Percentiles rank a stretch among this genome's conserved stretches.
Conservation (phyloP, 92 coral and sea anemone species). For the Metridium senile region DNA sequence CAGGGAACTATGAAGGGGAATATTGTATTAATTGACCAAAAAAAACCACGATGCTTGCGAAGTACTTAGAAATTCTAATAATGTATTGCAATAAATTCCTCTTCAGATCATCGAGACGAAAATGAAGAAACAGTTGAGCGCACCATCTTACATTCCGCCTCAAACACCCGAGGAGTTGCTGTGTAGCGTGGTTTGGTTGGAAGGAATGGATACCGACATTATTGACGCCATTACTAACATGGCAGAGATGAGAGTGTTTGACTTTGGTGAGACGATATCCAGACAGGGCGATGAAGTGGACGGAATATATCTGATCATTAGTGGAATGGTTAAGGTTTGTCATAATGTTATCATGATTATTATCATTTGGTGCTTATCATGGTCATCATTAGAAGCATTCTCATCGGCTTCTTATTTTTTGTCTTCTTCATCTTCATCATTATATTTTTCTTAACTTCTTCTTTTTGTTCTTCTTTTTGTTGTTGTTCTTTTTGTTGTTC, state of each 20-base stretch:
- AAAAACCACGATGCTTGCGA: no score
- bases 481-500: no score
- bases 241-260: conserved; percentile 82
- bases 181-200: conserved; percentile 94
- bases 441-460: no score
- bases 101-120: conserved; percentile 86
- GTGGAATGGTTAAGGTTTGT: conserved; percentile 95
- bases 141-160: conserved; percentile 91
- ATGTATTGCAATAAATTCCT: no score
- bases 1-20: no score
- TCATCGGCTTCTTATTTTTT: no score
- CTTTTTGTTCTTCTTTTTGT: no score
- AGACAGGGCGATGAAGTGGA: conserved; percentile 91
- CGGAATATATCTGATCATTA: conserved; percentile 84
- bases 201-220: conserved; percentile 80
- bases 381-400: no score
- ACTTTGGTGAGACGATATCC: conserved; percentile 87
- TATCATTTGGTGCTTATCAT: no score
- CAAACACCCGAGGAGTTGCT: conserved; percentile 77
- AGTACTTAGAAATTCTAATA: no score
- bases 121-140: conserved; percentile 94
- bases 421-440: no score
- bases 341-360: background rate
- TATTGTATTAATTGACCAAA: no score
- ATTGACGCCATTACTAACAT: conserved; percentile 67